A percentile compares a stretch with the other conserved stretches of the same genome.
phyloP scores from a whole-genome alignment of 2,797 vertebrate species.

The Leucoraja ocellata region DNA sequence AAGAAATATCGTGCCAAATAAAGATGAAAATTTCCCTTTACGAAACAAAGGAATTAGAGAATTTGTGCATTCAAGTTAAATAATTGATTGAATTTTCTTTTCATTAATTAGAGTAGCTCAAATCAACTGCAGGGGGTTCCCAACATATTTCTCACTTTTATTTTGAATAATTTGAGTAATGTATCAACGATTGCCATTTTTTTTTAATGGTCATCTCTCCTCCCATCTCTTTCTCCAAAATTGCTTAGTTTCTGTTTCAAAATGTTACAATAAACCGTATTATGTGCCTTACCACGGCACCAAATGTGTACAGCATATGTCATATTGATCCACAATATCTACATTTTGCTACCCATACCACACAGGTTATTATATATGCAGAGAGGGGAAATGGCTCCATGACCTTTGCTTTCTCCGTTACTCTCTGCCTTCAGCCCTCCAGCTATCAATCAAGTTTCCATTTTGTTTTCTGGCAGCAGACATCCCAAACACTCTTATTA shows the following conservation, averaged over 20 bases:
- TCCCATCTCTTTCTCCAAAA: not conserved
- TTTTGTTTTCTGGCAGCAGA: constrained; percentile 97
- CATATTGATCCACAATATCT: constrained; percentile 76
- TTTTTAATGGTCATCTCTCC: not conserved
- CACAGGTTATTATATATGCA: constrained; percentile 65
- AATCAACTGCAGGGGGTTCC: not conserved
- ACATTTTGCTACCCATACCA: constrained; percentile 59
- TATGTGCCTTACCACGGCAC: constrained; percentile 69
- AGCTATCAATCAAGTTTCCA: constrained; percentile 99
- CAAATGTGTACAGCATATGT: constrained; percentile 73
- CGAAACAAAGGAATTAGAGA: not conserved
- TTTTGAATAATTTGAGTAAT: not conserved
- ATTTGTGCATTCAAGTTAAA: not conserved
- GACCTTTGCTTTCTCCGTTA: constrained; percentile 77
- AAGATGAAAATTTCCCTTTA: not conserved
- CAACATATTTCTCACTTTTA: not conserved
- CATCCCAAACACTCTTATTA: constrained; percentile 97
- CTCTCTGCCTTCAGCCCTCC: constrained; percentile 65
- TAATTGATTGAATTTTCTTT: constrained; percentile 7
- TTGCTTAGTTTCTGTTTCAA: constrained; percentile 60
- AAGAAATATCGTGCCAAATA: not conserved
- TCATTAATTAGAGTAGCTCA: not conserved
- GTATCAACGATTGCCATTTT: not conserved
- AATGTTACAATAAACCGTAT: constrained; percentile 72
- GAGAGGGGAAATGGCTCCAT: constrained; percentile 69